Conservation (phyloP, 2,113 vertebrate genomes). For the Gymnogyps californianus region DNA sequence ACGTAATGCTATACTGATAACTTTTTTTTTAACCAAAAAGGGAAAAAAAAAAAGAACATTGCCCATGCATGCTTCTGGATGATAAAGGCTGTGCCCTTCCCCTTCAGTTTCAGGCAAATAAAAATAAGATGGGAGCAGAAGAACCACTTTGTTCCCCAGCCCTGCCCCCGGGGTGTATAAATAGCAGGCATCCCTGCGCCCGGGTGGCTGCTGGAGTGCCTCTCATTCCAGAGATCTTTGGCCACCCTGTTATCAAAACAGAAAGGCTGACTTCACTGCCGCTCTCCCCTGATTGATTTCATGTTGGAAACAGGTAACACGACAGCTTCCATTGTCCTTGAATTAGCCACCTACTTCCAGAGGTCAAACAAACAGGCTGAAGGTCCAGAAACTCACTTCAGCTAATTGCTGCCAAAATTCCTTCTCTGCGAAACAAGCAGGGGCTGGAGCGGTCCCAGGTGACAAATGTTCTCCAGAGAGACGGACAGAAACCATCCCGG, state of each 20-base stretch:
- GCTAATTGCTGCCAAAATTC: slow-evolving; percentile 62
- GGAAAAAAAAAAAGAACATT: background rate
- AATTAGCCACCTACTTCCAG: slow-evolving; percentile 68
- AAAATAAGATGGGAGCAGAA: slow-evolving; percentile 42
- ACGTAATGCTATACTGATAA: background rate
- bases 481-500: slow-evolving; percentile 36
- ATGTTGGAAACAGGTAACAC: slow-evolving; percentile 59
- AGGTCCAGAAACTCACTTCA: slow-evolving; percentile 8
- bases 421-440: slow-evolving; percentile 19
- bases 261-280: slow-evolving; percentile 66
- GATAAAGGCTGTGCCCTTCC: background rate
- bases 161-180: slow-evolving; percentile 44
- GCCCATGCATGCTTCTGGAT: background rate
- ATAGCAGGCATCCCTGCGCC: slow-evolving; percentile 47
- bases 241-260: slow-evolving; percentile 71
- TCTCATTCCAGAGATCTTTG: slow-evolving; percentile 64
- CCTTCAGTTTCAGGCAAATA: background rate
- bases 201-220: slow-evolving; percentile 51
- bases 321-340: slow-evolving; percentile 57
- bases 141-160: slow-evolving; percentile 29
- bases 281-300: slow-evolving; percentile 59
- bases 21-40: background rate
- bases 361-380: slow-evolving; percentile 69
- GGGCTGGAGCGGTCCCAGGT: slow-evolving; percentile 28
- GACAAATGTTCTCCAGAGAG: slow-evolving; percentile 70